A percentile compares a stretch with the other conserved stretches of the same genome.
phyloP scores from a whole-genome alignment of 2,113 vertebrate genomes.

The Labeo rohita region DNA sequence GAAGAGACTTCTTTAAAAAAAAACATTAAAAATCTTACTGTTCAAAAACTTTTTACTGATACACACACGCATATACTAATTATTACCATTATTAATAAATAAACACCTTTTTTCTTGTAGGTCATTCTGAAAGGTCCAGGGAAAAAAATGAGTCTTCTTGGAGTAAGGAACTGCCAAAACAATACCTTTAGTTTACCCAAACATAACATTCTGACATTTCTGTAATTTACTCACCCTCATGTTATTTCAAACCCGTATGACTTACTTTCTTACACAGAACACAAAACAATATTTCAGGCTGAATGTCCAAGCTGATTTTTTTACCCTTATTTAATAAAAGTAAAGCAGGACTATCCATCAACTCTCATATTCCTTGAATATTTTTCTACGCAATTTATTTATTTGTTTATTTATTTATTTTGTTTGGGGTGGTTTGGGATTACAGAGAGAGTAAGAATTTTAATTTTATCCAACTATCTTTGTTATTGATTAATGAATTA shows the following conservation, averaged over 20 bases:
- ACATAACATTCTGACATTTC: background rate
- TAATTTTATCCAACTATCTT: background rate
- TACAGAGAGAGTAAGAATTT: background rate
- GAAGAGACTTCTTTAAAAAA: no score
- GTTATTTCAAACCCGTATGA: background rate
- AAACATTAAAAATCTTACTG: no score
- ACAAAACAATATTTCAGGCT: background rate
- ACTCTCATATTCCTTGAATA: background rate
- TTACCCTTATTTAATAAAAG: background rate
- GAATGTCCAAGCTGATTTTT: background rate
- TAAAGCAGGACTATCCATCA: background rate
- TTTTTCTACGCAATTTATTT: background rate
- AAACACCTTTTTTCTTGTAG: constrained; percentile 58
- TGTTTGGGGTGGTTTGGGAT: background rate
- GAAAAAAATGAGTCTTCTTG: constrained; percentile 78
- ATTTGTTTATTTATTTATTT: background rate
- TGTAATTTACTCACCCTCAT: background rate
- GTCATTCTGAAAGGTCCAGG: constrained; percentile 77
- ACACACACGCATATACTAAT: background rate
- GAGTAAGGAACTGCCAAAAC: constrained; percentile 68
- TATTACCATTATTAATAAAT: background rate
- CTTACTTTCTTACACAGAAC: background rate
- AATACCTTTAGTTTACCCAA: background rate
- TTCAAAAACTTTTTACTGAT: no score
- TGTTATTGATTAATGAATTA: no score